Percentiles rank a stretch among this genome's conserved stretches.
Evolutionary conservation across 2,113 vertebrate species (phyloP).

Genomic region (Corythaixoides concolor): DNA sequence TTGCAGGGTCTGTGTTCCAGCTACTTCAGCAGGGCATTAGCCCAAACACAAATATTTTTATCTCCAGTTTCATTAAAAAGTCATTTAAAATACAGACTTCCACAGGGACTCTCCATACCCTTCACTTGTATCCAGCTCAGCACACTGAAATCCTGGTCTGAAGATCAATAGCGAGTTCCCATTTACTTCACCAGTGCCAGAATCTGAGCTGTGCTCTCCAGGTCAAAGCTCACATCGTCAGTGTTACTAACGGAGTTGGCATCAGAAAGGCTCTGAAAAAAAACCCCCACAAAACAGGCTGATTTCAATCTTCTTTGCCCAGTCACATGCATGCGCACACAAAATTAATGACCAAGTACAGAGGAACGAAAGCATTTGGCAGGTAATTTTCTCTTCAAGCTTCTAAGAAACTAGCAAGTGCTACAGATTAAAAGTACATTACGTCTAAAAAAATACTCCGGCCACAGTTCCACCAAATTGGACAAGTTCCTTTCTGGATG

Average conservation of each 20-base stretch:
- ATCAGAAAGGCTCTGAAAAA: not conserved
- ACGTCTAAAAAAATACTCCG: not conserved
- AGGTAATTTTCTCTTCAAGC: not conserved
- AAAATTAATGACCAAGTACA: not conserved
- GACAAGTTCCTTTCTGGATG: not conserved
- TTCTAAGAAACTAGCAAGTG: not conserved
- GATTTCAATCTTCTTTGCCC: not conserved
- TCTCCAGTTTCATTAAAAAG: not conserved
- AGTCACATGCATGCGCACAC: not conserved
- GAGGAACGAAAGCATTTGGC: not conserved
- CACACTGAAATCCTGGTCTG: not conserved
- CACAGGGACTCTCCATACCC: not conserved
- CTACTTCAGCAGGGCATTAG: not conserved
- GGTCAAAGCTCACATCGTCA: not conserved
- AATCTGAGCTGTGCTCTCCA: not conserved
- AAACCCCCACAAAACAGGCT: not conserved
- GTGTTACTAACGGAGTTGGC: not conserved
- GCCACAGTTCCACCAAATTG: not conserved
- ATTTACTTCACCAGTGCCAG: not conserved
- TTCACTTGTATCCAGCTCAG: not conserved
- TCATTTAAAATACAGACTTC: not conserved
- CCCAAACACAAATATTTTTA: not conserved
- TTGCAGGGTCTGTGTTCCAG: not conserved
- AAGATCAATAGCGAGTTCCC: not conserved
- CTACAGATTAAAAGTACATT: not conserved